Evolutionary conservation across 2,888 invertebrate species (phyloP), one percentile per base, ranked within the genome.

Genomic region (Phasia obesa): DNA sequence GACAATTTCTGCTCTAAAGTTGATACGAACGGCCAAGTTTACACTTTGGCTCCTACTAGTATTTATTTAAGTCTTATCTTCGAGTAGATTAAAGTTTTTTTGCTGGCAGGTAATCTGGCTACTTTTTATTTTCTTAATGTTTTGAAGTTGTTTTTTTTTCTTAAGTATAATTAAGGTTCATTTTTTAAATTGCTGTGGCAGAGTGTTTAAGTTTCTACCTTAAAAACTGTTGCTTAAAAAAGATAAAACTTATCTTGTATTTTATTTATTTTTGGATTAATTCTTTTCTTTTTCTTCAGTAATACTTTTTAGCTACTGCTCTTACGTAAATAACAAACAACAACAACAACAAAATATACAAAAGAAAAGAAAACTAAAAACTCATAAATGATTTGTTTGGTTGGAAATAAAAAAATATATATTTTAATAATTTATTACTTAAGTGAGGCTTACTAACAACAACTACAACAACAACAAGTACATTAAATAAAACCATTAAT

Each of bases 371-470:
- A 65, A 44, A 59, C 23, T n/a, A 25, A 74, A 70, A 70, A 17
- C 53, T 55, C 74, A 74, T 47, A 74, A 64, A 69, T 62, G 51
- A 74, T 38, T 64, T 53, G 69, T 75, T 78, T 78, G 78, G 17
- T 70, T 70, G 70, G 38, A 70, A 38, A 78, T 71, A 25, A 70
- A 69, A n/a, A 57, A 57, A 53, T 55, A 57, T 21, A 65, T 83
- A 78, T 83, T 79, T 83, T 71, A 74, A 71, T 79, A 83, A 83
- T 83, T 83, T 83, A 83, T 83, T 83, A 71, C 79, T 75, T 65
- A 79, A 75, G 79, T 82, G 73, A 64, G 70, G 76, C 65, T 76
- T 67, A 59, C 67, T 60, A 51, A 35, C 25, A 51, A 60, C 70
- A 64, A 71, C 51, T 38, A 44, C 65, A 38, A 35, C 59, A 71